Evolutionary conservation across 2,113 vertebrate species (phyloP).

Genomic region (Bujurquina vittata): DNA sequence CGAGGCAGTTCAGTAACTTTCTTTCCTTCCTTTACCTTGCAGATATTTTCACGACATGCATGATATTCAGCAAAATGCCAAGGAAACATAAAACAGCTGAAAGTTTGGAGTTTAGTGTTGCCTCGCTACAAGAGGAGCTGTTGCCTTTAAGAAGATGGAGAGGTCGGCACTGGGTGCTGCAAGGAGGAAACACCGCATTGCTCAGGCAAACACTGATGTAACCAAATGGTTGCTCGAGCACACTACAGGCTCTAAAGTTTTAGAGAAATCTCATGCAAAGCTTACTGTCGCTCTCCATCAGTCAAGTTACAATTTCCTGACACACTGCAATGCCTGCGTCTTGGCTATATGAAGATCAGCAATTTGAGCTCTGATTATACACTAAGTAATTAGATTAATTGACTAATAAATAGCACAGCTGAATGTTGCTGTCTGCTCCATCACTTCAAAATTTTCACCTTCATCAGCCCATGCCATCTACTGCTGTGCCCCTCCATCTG

Average conservation of each 20-base stretch:
- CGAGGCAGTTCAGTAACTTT: not conserved
- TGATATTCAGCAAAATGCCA: not conserved
- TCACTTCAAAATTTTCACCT: not conserved
- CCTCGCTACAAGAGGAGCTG: not conserved
- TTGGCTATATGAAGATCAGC: not conserved
- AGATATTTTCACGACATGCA: not conserved
- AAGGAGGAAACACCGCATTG: not conserved
- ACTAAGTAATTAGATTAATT: slow-evolving; percentile 11
- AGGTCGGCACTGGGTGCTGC: not conserved
- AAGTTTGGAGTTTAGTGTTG: not conserved
- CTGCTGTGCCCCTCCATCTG: not conserved
- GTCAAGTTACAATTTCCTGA: not conserved
- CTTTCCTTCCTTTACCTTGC: not conserved
- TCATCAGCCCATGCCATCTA: not conserved
- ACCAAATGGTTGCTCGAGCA: not conserved
- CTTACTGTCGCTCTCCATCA: not conserved
- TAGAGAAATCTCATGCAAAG: not conserved
- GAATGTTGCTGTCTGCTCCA: slow-evolving; percentile 14
- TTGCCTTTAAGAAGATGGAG: not conserved
- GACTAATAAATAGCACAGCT: not conserved
- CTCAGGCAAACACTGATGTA: not conserved
- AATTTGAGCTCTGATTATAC: slow-evolving; percentile 11
- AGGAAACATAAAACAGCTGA: not conserved
- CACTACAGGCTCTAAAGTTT: not conserved
- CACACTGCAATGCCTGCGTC: not conserved